These are phyloP conservation scores for Cyprinodon brontotheroides DNA, from an alignment of 2,113 vertebrate genomes.

Conservation along the genomic window DNA sequence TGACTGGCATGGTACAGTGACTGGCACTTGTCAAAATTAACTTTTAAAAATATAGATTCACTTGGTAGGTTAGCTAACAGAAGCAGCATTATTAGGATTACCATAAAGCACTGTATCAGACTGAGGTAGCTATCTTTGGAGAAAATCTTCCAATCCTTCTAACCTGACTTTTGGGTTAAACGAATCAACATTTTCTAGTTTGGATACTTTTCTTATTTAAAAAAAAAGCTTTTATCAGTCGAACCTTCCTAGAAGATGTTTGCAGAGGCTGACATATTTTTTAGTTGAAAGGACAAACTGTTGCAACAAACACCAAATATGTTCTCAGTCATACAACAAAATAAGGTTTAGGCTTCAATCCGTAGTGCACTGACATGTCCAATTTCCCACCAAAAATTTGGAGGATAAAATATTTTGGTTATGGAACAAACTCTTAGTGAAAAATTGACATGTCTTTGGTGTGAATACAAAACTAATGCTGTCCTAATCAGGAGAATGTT, in stretches of 20 bases:
- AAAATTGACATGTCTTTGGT: constrained; percentile 32
- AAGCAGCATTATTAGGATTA: constrained; percentile 60
- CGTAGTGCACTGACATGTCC: constrained; percentile 26
- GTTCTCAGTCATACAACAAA: constrained; percentile 4
- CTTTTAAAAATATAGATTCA: background rate
- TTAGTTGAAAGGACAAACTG: constrained; percentile 61
- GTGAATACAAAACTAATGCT: constrained; percentile 4
- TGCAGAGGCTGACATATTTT: constrained; percentile 61
- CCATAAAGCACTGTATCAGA: constrained; percentile 40
- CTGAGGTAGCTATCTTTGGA: constrained; percentile 81
- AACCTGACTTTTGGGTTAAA: constrained; percentile 48
- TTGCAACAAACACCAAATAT: constrained; percentile 16
- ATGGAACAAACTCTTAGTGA: constrained; percentile 50
- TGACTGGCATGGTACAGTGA: constrained; percentile 54
- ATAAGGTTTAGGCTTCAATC: constrained; percentile 44
- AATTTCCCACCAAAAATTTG: constrained; percentile 39
- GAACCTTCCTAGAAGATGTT: constrained; percentile 54
- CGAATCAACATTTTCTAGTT: background rate
- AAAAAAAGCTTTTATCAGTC: constrained; percentile 33
- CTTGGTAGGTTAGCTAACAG: constrained; percentile 64
- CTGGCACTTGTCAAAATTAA: constrained; percentile 52
- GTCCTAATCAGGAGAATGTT: constrained; percentile 20
- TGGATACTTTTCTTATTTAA: background rate
- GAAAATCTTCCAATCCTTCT: constrained; percentile 9
- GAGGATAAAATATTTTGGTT: constrained; percentile 74